Evolutionary conservation across 2,113 vertebrate species (phyloP), one percentile per base, ranked within the genome.

Genomic region (Hiodon tergisus): DNA sequence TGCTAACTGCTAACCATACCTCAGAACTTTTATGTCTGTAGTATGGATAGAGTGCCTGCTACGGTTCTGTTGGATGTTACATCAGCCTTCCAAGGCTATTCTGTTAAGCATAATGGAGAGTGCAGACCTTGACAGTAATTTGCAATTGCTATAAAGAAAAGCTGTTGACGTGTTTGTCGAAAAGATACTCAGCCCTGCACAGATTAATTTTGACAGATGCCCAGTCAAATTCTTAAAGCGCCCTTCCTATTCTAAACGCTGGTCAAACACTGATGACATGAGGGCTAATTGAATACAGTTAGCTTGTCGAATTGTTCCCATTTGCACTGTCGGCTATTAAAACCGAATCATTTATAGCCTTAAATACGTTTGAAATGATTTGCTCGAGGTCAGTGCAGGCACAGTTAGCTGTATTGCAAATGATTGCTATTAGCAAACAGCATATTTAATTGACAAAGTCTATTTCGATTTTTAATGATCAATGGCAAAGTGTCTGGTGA

Each of bases 31-130:
- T 31, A 31, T 17, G 48, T 52, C 47, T 75, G 68, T 2, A 7
- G 13, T 16, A 53, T 17, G 61, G 48, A 62, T 69, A 71, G 17
- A 77, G 55, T 66, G 53, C 54, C 55, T 31, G 46, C 14, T 58
- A 17, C 17, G n/a, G 60, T 7, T 76, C 55, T 72, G 54, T 17
- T 31, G 7, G 71, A 55, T 31, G 16, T 13, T 47, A 11, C 54
- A 66, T 72, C 67, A n/a, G 50, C 16, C 67, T 11, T 61, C 50
- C 11, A 67, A 48, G n/a, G 16, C n/a, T 48, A 53, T 76, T 52
- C 50, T 69, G 51, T 50, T n/a, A 13, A 31, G 17, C 16, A 6
- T 69, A 17, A 61, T 59, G 46, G 47, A 60, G 31, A 31, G 48
- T 48, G 48, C 51, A 53, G 57, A 16, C 50, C 67, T 76, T 62